These are phyloP conservation scores for Phrynocephalus forsythii DNA, from an alignment of 2,797 vertebrate species.

Conservation along the genomic window DNA sequence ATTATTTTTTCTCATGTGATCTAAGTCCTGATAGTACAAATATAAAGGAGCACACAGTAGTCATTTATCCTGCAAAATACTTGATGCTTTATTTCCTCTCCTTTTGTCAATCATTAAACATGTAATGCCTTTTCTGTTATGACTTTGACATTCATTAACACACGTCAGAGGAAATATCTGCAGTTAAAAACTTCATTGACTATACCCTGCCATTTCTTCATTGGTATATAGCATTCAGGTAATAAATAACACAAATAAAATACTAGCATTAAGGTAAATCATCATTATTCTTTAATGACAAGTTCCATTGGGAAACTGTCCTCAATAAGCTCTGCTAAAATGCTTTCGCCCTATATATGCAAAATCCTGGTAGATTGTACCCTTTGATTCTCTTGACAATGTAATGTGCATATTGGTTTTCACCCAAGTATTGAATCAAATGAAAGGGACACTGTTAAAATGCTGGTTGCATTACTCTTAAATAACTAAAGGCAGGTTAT, in stretches of 20 bases:
- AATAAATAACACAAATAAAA: conserved; percentile 71
- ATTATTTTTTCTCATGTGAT: conserved; percentile 80
- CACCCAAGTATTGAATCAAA: conserved; percentile 26
- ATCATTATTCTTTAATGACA: conserved; percentile 54
- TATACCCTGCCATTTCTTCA: conserved; percentile 71
- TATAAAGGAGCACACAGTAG: conserved; percentile 81
- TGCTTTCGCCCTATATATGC: conserved; percentile 11
- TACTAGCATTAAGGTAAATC: conserved; percentile 64
- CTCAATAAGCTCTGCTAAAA: not conserved
- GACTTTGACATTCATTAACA: conserved; percentile 86
- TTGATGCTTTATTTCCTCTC: conserved; percentile 75
- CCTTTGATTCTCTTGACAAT: conserved; percentile 47
- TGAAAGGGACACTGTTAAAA: conserved; percentile 44
- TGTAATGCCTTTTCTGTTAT: conserved; percentile 82
- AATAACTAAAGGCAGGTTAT: conserved; percentile 67
- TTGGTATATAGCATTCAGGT: conserved; percentile 66
- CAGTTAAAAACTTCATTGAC: conserved; percentile 81
- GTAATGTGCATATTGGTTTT: conserved; percentile 34
- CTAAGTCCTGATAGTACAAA: conserved; percentile 77
- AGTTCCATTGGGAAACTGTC: not conserved
- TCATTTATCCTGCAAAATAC: conserved; percentile 82
- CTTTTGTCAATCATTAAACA: conserved; percentile 85
- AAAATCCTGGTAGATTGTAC: not conserved
- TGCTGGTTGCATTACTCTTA: conserved; percentile 63
- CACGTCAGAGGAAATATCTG: conserved; percentile 82